A percentile compares a stretch with the other conserved stretches of the same genome.
These are phyloP conservation scores for Aphelinus atriplicis DNA, from an alignment of 1,140 invertebrate genomes.

Conservation along the genomic window DNA sequence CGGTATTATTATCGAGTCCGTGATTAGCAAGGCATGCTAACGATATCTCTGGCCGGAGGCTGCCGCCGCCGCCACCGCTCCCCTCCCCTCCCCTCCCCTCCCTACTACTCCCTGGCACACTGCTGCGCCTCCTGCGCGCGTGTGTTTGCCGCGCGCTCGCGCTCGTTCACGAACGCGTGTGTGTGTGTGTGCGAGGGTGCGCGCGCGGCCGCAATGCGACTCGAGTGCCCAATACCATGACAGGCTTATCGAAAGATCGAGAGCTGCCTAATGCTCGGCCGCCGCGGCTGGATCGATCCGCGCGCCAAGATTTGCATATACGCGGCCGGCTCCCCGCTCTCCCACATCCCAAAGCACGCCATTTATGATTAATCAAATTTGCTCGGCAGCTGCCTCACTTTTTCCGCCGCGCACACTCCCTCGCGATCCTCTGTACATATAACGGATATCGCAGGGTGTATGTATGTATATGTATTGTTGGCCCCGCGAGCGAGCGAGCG, in stretches of 20 bases:
- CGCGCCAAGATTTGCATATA: conserved; percentile 29
- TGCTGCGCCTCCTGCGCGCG: conserved; percentile 21
- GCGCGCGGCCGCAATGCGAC: conserved; percentile 49
- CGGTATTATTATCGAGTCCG: conserved; percentile 66
- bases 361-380: conserved; percentile 33
- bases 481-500: too few relatives aligned
- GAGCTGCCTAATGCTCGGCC: conserved; percentile 11
- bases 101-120: conserved; percentile 7
- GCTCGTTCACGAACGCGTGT: conserved; percentile 32
- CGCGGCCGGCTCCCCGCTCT: neutral
- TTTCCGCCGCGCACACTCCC: too few relatives aligned
- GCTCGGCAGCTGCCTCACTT: neutral
- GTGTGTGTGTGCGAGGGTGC: conserved; percentile 17
- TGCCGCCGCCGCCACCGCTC: conserved; percentile 52
- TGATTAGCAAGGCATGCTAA: conserved; percentile 68
- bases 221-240: conserved; percentile 52
- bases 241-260: conserved; percentile 47
- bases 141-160: neutral
- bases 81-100: conserved; percentile 26
- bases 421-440: too few relatives aligned
- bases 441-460: too few relatives aligned
- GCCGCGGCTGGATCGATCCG: neutral
- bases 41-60: conserved; percentile 64
- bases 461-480: too few relatives aligned
- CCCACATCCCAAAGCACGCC: too few relatives aligned